These are phyloP conservation scores for Mythimna lalbum DNA, from an alignment of 2,888 invertebrate genomes.

Conservation along the genomic window DNA sequence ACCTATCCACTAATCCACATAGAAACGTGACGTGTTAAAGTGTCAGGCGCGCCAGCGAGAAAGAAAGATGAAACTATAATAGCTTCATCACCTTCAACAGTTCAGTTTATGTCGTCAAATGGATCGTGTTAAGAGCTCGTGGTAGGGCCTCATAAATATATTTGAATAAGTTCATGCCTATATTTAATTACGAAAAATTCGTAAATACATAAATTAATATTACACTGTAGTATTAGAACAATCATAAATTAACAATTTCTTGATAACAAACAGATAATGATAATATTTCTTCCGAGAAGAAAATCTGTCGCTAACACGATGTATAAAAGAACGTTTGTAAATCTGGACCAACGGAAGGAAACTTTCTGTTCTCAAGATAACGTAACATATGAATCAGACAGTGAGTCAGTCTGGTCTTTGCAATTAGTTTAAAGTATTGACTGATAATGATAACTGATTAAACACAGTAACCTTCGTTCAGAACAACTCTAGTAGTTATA, in stretches of 20 bases:
- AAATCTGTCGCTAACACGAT: neutral
- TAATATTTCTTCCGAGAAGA: constrained; percentile 1
- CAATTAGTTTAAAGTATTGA: constrained; percentile 26
- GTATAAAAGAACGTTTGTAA: constrained; percentile 33
- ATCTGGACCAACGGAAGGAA: constrained; percentile 37
- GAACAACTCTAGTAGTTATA: constrained; percentile 4
- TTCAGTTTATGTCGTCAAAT: too few relatives aligned
- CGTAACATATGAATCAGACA: constrained; percentile 48
- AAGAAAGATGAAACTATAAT: too few relatives aligned
- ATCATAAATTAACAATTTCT: neutral
- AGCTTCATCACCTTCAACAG: too few relatives aligned
- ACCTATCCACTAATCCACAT: neutral
- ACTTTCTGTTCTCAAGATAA: constrained; percentile 46
- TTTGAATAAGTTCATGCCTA: neutral
- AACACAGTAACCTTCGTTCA: constrained; percentile 40
- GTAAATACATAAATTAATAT: neutral
- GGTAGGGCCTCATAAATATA: neutral
- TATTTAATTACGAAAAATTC: neutral
- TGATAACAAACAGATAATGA: neutral
- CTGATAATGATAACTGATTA: constrained; percentile 50
- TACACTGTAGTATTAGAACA: neutral
- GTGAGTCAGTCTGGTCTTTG: constrained; percentile 37
- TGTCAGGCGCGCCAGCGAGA: too few relatives aligned
- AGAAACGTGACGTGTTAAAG: too few relatives aligned
- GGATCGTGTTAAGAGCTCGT: too few relatives aligned